phyloP scores from a whole-genome alignment of 2,797 vertebrate species.

The Gallinago solitaria region DNA sequence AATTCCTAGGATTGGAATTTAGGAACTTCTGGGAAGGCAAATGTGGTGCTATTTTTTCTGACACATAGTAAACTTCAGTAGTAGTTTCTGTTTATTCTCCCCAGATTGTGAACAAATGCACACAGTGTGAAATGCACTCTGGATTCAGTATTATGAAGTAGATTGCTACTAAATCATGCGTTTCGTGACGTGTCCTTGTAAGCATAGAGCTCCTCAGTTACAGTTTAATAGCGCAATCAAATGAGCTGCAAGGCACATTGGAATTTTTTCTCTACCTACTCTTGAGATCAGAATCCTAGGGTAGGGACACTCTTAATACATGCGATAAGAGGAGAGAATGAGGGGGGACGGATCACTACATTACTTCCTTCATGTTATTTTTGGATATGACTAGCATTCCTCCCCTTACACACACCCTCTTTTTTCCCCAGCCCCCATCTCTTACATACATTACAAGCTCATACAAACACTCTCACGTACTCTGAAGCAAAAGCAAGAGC shows the following conservation, averaged over 20 bases:
- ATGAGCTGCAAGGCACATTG: neutral
- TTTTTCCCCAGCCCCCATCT: conserved; percentile 59
- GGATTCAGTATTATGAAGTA: neutral
- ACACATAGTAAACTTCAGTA: neutral
- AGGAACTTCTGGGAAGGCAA: neutral
- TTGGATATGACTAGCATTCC: conserved; percentile 73
- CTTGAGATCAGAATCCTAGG: neutral
- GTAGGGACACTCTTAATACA: neutral
- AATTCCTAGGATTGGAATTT: neutral
- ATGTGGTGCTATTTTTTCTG: neutral
- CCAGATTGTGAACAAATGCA: neutral
- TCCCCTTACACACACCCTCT: conserved; percentile 73
- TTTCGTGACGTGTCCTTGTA: neutral
- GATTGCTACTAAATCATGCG: neutral
- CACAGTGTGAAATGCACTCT: neutral
- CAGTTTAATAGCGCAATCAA: neutral
- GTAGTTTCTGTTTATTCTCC: neutral
- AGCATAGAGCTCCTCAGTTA: neutral
- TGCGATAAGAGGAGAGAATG: conserved; percentile 2
- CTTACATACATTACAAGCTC: conserved; percentile 40
- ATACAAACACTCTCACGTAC: conserved; percentile 49
- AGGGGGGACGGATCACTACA: conserved; percentile 21
- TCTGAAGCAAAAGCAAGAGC: conserved; percentile 46
- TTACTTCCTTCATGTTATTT: conserved; percentile 69
- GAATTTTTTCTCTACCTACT: neutral